phyloP scores from a whole-genome alignment of 2,888 invertebrate genomes.

The Beris chalybata region DNA sequence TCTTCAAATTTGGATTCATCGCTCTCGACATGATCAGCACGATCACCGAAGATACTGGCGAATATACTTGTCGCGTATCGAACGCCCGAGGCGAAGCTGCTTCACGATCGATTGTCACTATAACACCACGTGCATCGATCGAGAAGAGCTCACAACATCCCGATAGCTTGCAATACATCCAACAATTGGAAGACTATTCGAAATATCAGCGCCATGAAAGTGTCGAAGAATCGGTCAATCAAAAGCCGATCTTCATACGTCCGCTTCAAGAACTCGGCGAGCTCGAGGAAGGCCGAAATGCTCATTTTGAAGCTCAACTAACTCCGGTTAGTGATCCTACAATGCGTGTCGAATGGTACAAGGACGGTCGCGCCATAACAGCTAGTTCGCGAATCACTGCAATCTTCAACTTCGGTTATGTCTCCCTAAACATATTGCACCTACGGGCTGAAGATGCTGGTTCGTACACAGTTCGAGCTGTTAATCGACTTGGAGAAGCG shows the following conservation, averaged over 20 bases:
- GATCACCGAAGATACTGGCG: constrained; percentile 83
- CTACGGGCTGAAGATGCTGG: constrained; percentile 98
- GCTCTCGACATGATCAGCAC: constrained; percentile 89
- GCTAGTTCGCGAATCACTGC: constrained; percentile 96
- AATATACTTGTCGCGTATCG: constrained; percentile 85
- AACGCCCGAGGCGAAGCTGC: constrained; percentile 86
- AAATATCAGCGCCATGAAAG: constrained; percentile 84
- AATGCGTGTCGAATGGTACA: constrained; percentile 95
- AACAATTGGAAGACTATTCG: constrained; percentile 87
- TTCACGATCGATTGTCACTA: constrained; percentile 78
- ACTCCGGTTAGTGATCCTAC: constrained; percentile 91
- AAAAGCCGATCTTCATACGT: constrained; percentile 85
- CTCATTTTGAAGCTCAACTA: constrained; percentile 90
- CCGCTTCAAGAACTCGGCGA: constrained; percentile 84
- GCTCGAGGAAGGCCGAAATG: constrained; percentile 86
- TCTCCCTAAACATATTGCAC: constrained; percentile 97
- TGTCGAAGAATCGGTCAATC: constrained; percentile 76
- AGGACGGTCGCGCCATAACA: constrained; percentile 91
- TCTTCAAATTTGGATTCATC: constrained; percentile 97
- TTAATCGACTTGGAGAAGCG: constrained; percentile 88
- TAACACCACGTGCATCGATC: constrained; percentile 79
- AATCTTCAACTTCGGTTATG: constrained; percentile 98
- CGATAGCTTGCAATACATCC: constrained; percentile 86
- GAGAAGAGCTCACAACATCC: constrained; percentile 90
- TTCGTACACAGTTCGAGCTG: constrained; percentile 88